phyloP scores from a whole-genome alignment of 1,140 invertebrate genomes.

The Paralvinella palmiformis region DNA sequence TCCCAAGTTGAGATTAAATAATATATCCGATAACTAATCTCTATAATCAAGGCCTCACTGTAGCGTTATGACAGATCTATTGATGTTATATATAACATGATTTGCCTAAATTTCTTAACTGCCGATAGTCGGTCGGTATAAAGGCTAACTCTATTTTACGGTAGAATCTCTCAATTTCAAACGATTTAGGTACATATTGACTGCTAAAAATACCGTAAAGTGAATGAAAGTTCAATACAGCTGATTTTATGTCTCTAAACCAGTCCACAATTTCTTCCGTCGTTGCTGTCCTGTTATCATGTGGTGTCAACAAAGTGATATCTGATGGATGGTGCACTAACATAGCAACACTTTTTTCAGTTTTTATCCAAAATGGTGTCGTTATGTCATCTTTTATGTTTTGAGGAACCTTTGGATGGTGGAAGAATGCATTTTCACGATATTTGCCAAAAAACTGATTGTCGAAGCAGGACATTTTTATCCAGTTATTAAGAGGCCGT shows the following conservation, averaged over 20 bases:
- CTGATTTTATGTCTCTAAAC: neutral
- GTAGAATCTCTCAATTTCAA: no score
- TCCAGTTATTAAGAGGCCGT: neutral
- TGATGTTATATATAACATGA: no score
- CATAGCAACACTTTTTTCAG: no score
- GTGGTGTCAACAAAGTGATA: neutral
- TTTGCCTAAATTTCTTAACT: no score
- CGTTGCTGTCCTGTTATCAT: neutral
- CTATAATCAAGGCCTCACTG: no score
- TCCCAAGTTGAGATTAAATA: no score
- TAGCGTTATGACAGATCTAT: no score
- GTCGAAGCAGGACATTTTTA: neutral
- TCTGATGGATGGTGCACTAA: neutral
- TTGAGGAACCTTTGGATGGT: neutral
- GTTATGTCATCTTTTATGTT: neutral
- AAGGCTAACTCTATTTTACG: no score
- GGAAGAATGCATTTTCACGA: neutral
- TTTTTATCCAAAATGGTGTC: neutral
- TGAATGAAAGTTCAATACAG: neutral
- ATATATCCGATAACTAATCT: no score
- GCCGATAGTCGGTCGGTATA: no score
- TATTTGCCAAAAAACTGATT: neutral
- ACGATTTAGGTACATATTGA: no score
- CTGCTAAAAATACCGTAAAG: neutral
- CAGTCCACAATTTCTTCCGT: neutral